Evolutionary conservation across 2,888 invertebrate genomes (phyloP), one percentile per base, ranked within the genome.

Genomic region (Meiosimyza decipiens): DNA sequence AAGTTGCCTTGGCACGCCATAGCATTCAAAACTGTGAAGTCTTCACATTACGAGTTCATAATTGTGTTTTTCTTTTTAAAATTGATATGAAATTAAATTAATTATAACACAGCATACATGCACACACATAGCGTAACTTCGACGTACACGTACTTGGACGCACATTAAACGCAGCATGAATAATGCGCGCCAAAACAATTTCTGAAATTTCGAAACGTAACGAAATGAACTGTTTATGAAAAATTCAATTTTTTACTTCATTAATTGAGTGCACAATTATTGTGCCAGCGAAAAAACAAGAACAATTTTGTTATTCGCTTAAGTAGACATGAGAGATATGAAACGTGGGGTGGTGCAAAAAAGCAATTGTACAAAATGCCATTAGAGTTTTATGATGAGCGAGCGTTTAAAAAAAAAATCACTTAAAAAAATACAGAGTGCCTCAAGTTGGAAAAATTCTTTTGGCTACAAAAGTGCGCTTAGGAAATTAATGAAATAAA

Each of bases 181-280:
- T 47, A 54, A 69, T 69, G 59, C 60, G 13, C 47, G 47, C 52
- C 22, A 50, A 15, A 59, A 50, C 40, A 22, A 68, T 47, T 49
- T 47, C 52, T 40, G 40, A 40, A 40, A 40, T 40, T 40, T 40
- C 40, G 40, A 40, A 40, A 40, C 40, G 9, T 40, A 40, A 40
- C 40, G 13, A 62, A 54, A 40, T 5, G 47, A 54, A 70, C 54
- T 62, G 54, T 70, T 70, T 70, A 70, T 40, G 54, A 62, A 70
- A 63, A 62, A 70, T 70, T 52, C 22, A 70, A 70, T 63, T 52
- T 70, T 70, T 62, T 62, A 52, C 60, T 60, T 50, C 69, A 62
- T 69, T 69, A 60, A 60, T 51, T 60, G 69, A 60, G 69, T 33
- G 33, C 60, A 60, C 40, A 18, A 51, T 50, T 40, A 22, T 60